These are phyloP conservation scores for Camarhynchus parvulus DNA, from an alignment of 2,113 vertebrate genomes.

Conservation along the genomic window DNA sequence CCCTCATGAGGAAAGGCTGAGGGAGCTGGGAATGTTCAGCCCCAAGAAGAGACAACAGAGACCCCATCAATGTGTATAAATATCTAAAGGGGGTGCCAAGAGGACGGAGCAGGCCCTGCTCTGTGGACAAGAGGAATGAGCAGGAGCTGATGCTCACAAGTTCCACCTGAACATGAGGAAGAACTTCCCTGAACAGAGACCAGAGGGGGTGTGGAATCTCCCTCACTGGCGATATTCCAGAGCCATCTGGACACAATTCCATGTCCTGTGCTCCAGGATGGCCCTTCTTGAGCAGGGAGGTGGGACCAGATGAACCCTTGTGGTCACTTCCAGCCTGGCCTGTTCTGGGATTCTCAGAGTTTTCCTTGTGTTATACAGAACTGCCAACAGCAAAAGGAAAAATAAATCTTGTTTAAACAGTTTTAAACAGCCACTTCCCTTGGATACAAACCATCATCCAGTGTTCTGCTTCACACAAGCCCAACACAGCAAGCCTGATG, in stretches of 20 bases:
- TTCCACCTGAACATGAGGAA: not conserved
- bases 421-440: not conserved
- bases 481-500: not conserved
- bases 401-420: not conserved
- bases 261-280: not conserved
- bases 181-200: not conserved
- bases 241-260: not conserved
- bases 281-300: not conserved
- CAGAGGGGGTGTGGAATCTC: not conserved
- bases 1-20: not conserved
- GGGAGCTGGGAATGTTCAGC: not conserved
- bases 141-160: not conserved
- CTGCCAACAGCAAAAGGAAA: not conserved
- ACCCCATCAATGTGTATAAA: not conserved
- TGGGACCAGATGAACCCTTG: not conserved
- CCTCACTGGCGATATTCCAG: not conserved
- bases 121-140: fast-evolving
- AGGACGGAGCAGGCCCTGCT: not conserved
- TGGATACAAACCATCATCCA: not conserved
- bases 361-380: not conserved
- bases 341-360: not conserved
- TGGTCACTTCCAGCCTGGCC: not conserved
- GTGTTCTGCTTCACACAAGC: not conserved
- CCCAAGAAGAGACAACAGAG: fast-evolving
- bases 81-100: not conserved